phyloP scores from a whole-genome alignment of 2,888 invertebrate genomes.

The Melieria omissa region DNA sequence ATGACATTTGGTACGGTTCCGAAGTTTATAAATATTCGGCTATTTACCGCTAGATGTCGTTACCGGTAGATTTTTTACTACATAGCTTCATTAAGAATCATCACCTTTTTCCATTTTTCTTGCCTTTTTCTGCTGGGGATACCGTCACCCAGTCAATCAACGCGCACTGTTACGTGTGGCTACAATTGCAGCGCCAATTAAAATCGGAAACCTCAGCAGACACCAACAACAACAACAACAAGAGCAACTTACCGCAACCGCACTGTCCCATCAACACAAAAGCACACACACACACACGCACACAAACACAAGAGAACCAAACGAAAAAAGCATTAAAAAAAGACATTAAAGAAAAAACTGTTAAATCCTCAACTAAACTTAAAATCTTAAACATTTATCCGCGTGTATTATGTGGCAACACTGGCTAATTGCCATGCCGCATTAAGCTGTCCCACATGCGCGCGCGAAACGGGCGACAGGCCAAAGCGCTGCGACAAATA shows the following conservation, averaged over 20 bases:
- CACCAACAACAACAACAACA: conserved; percentile 26
- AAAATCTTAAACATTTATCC: conserved; percentile 63
- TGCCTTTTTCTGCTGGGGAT: no score
- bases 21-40: no score
- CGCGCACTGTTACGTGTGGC: no score
- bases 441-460: conserved; percentile 42
- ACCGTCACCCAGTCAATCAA: no score
- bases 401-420: conserved; percentile 64
- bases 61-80: no score
- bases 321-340: conserved; percentile 23
- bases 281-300: neutral
- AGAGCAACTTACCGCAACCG: conserved; percentile 5
- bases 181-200: conserved; percentile 51
- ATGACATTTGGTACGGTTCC: no score
- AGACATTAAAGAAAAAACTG: conserved; percentile 22
- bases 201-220: conserved; percentile 41
- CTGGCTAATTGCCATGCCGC: conserved; percentile 60
- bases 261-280: neutral
- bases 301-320: conserved; percentile 21
- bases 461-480: neutral
- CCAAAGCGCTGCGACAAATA: no score
- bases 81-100: no score
- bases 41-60: no score
- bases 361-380: conserved; percentile 51
- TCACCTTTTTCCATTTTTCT: no score